Base-by-base conservation (phyloP, 2,888 invertebrate genomes). In the Brachyptera putata region DNA sequence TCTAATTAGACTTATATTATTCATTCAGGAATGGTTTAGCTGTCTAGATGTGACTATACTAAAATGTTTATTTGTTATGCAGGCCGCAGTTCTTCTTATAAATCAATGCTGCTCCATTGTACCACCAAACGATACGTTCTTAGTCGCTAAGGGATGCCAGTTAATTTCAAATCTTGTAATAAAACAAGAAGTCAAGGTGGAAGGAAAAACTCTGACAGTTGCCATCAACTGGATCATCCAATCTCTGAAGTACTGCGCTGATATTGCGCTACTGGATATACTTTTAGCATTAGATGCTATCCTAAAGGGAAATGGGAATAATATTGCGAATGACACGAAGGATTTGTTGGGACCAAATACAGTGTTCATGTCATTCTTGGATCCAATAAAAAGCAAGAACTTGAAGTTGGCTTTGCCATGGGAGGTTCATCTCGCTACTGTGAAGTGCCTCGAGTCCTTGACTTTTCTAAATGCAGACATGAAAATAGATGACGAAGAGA, bases 61-160 rank as follows among this genome's bases (percentile, higher is more conserved):
- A n/a, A n/a, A 14, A 4, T 58, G 14, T 13, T 53, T 16, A 21
- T 43, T 36, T 57, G 36, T 59, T 18, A 65, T 64, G 22, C 65
- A 67, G 67, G 65, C 63, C 58, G 64, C 62, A 14, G 58, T 63
- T 24, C 60, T 64, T 14, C 56, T 66, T 13, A 59, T 67, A 30
- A 64, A 64, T 39, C 65, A 65, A 18, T 66, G 66, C 43, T 65
- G 64, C 57, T 58, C 63, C 2, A 48, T 66, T 39, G 63, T 68
- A 14, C 58, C 66, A 25, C 76, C 81, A 3, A 73, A 72, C 26
- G 83, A 84, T 69, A 77, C 77, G 56, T 75, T 77, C 58, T 70
- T 84, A 55, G 77, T 80, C 4, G 77, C 80, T 22, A 84, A 84
- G 74, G 76, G 79, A 62, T 81, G 83, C 65, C 79, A 79, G 68